Evolutionary conservation across 2,113 vertebrate genomes (phyloP).

Genomic region (Myotis brandtii): DNA sequence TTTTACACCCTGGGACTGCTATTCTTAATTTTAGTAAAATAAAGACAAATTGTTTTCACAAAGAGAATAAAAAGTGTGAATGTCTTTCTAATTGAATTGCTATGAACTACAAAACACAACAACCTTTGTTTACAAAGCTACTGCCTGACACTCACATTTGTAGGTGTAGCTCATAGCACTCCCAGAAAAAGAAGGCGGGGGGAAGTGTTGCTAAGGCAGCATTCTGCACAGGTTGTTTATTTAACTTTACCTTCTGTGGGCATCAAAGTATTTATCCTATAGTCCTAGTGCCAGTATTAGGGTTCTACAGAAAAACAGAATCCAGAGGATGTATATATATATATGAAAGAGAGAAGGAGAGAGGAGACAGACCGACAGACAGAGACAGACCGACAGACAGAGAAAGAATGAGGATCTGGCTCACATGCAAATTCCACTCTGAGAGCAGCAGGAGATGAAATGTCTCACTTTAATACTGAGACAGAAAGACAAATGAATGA

Average conservation of each 20-base stretch:
- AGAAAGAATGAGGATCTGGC: background rate
- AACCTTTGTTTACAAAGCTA: background rate
- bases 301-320: background rate
- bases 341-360: background rate
- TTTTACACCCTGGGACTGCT: background rate
- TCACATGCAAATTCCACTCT: background rate
- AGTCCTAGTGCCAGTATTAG: background rate
- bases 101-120: background rate
- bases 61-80: background rate
- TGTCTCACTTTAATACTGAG: background rate
- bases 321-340: background rate
- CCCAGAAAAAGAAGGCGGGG: background rate
- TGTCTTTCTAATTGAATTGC: constrained; percentile 1
- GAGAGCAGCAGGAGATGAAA: background rate
- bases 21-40: background rate
- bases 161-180: background rate
- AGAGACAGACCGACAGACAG: too few species aligned
- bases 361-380: background rate
- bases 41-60: background rate
- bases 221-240: background rate
- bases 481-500: background rate
- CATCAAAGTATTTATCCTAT: background rate
- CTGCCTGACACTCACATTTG: background rate
- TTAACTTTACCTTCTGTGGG: background rate
- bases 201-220: background rate